Evolutionary conservation across 2,888 invertebrate species (phyloP).

Genomic region (Synergus laeviventris): DNA sequence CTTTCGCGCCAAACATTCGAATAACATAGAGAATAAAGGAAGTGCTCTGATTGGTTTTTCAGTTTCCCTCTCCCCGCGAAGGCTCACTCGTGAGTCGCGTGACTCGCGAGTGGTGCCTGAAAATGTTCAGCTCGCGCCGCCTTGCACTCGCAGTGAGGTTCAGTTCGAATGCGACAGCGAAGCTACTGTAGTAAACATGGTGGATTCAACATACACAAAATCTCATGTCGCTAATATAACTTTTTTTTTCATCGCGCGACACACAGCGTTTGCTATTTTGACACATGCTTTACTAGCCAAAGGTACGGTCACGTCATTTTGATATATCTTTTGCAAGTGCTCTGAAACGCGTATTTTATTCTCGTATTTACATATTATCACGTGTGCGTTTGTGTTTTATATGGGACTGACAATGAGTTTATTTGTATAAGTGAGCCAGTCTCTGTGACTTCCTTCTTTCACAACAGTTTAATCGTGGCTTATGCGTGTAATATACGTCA

Average conservation of each 20-base stretch:
- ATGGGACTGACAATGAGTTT: constrained; percentile 41
- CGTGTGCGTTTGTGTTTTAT: constrained; percentile 42
- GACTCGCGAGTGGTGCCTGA: no score
- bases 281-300: constrained; percentile 53
- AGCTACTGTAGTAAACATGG: constrained; percentile 51
- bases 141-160: no score
- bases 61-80: no score
- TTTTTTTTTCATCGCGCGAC: constrained; percentile 47
- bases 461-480: constrained; percentile 52
- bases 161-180: no score
- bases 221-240: constrained; percentile 52
- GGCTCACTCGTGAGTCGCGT: no score
- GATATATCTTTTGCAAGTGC: constrained; percentile 9
- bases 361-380: constrained; percentile 12
- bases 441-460: constrained; percentile 36
- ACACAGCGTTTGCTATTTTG: constrained; percentile 53
- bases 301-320: constrained; percentile 54
- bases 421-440: constrained; percentile 41
- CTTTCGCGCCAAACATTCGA: no score
- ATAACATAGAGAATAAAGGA: no score
- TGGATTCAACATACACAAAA: constrained; percentile 50
- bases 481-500: constrained; percentile 25
- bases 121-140: no score
- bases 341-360: constrained; percentile 1
- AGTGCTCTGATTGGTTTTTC: no score